Conservation (phyloP, 2,113 vertebrate genomes). For the Mobula birostris region DNA sequence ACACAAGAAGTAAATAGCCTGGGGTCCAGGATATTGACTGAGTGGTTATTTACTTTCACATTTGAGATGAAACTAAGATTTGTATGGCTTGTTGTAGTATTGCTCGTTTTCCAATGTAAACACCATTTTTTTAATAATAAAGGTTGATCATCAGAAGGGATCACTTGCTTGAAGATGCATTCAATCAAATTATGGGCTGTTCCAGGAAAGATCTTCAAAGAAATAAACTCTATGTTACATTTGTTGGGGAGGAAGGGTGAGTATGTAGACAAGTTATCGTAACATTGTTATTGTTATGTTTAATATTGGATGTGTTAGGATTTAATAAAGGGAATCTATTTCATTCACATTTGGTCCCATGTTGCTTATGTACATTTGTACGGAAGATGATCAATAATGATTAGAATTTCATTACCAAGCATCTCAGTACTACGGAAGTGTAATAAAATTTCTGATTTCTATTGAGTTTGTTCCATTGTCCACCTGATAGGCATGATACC, state of each 20-base stretch:
- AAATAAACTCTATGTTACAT: conserved; percentile 94
- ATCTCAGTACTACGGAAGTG: background rate
- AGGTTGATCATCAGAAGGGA: conserved; percentile 96
- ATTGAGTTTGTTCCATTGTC: background rate
- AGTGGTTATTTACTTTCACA: background rate
- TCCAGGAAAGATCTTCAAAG: conserved; percentile 95
- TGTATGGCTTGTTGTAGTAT: background rate
- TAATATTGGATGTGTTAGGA: background rate
- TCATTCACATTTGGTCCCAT: background rate
- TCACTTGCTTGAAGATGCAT: conserved; percentile 93
- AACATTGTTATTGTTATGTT: background rate
- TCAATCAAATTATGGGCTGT: conserved; percentile 98
- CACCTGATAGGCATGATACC: background rate
- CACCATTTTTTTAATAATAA: conserved; percentile 38
- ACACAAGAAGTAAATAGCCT: background rate
- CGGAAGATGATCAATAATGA: background rate
- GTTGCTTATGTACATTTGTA: background rate
- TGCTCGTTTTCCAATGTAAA: background rate
- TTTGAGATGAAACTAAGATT: background rate
- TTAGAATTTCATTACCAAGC: background rate
- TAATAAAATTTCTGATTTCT: background rate
- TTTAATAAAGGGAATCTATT: background rate
- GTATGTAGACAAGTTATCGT: conserved; percentile 45
- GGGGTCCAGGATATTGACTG: background rate
- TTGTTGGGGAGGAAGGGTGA: conserved; percentile 96